Conservation (phyloP, 1,140 invertebrate species). For the Prorops nasuta region DNA sequence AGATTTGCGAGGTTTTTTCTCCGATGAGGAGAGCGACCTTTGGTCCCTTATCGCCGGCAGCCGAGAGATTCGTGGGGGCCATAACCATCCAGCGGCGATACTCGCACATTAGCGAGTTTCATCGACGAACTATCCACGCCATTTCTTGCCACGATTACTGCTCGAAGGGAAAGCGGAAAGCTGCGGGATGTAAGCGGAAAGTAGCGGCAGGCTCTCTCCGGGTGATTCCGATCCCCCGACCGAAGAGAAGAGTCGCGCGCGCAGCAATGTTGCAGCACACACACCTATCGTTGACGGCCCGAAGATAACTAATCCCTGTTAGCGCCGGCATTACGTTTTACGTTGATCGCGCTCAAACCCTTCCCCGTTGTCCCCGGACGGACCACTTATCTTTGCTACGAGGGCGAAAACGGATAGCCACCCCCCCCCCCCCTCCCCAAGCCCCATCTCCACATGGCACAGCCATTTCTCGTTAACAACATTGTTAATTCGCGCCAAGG, state of each 20-base stretch:
- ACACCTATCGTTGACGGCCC: too few relatives aligned
- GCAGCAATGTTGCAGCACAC: too few relatives aligned
- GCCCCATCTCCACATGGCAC: constrained; percentile 22
- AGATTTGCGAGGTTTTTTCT: too few relatives aligned
- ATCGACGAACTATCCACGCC: too few relatives aligned
- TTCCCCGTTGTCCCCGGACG: constrained; percentile 39
- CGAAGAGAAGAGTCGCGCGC: too few relatives aligned
- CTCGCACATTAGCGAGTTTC: constrained; percentile 15
- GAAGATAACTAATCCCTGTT: constrained; percentile 56
- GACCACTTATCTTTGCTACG: constrained; percentile 51
- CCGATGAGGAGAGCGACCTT: too few relatives aligned
- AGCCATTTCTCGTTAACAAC: constrained; percentile 47
- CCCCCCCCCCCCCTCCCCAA: constrained; percentile 1
- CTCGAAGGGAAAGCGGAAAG: neutral
- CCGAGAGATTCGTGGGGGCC: too few relatives aligned
- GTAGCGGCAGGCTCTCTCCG: neutral
- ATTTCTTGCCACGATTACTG: neutral
- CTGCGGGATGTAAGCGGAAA: neutral
- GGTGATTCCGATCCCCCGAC: neutral
- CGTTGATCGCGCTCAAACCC: constrained; percentile 55
- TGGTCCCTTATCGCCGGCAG: too few relatives aligned
- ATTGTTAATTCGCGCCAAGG: constrained; percentile 50
- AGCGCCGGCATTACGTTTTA: constrained; percentile 54
- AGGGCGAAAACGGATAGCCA: too few relatives aligned
- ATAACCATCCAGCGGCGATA: too few relatives aligned